Percentiles rank a stretch among this genome's conserved stretches.
These are phyloP conservation scores for Pogonus chalceus DNA, from an alignment of 1,140 invertebrate species.

Conservation along the genomic window DNA sequence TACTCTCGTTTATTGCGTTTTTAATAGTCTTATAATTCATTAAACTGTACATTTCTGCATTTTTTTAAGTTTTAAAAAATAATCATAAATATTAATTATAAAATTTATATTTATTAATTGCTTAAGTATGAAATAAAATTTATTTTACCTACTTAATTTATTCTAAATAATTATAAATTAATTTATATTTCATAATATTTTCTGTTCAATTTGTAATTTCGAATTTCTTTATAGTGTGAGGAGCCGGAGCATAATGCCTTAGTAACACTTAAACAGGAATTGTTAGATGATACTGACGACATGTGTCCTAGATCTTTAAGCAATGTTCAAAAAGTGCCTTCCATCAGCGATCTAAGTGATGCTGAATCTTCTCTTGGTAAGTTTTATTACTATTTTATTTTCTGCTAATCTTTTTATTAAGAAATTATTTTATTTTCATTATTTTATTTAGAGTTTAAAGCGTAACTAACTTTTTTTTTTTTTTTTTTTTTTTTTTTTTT, in stretches of 20 bases:
- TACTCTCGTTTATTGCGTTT: neutral
- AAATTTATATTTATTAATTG: too few species aligned
- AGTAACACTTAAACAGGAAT: conserved; percentile 29
- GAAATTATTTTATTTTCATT: neutral
- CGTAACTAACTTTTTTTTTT: neutral
- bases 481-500: neutral
- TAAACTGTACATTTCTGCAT: too few species aligned
- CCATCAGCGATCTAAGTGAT: conserved; percentile 71
- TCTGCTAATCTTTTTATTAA: too few species aligned
- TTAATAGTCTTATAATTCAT: neutral
- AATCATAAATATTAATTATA: too few species aligned
- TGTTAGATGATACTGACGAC: conserved; percentile 27
- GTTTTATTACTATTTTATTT: conserved; percentile 31
- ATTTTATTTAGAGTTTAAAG: neutral
- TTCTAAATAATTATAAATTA: too few species aligned
- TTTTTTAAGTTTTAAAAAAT: too few species aligned
- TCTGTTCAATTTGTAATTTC: too few species aligned
- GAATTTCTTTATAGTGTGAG: conserved; percentile 20
- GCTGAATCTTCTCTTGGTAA: conserved; percentile 73
- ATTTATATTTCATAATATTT: too few species aligned
- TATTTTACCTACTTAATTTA: too few species aligned
- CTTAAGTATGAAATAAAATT: too few species aligned
- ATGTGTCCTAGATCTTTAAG: conserved; percentile 25
- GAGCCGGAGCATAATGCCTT: conserved; percentile 17
- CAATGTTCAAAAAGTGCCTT: conserved; percentile 74